Conservation (phyloP, 2,797 vertebrate species). For the Danio tinwini region DNA sequence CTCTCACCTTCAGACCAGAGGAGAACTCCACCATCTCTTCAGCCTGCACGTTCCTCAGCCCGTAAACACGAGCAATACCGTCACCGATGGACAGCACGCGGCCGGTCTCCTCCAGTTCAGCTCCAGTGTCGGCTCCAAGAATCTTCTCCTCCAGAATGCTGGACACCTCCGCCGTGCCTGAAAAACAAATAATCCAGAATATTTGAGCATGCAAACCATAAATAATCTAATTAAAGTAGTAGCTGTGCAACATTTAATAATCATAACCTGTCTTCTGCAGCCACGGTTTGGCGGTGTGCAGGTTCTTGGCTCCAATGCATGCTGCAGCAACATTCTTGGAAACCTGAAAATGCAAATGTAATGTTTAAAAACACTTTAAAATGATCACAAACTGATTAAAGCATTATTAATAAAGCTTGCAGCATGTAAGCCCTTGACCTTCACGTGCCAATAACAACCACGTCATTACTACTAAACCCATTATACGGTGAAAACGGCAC, state of each 20-base stretch:
- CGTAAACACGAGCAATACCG: slow-evolving; percentile 96
- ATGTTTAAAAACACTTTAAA: slow-evolving; percentile 75
- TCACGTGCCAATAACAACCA: slow-evolving; percentile 25
- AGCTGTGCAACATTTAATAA: too few relatives aligned
- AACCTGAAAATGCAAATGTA: slow-evolving; percentile 85
- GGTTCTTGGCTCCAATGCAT: slow-evolving; percentile 89
- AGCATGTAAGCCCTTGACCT: slow-evolving; percentile 46
- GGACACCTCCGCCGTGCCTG: slow-evolving; percentile 92
- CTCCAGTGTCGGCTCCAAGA: slow-evolving; percentile 89
- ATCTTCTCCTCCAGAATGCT: slow-evolving; percentile 97
- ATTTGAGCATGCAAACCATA: too few relatives aligned
- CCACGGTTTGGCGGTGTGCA: slow-evolving; percentile 85
- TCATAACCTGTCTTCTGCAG: slow-evolving; percentile 89
- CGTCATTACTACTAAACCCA: not conserved
- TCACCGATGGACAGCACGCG: slow-evolving; percentile 97
- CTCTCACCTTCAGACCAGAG: slow-evolving; percentile 90
- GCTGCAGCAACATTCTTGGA: slow-evolving; percentile 86
- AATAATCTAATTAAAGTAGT: not conserved
- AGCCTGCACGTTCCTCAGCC: slow-evolving; percentile 95
- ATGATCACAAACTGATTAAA: not conserved
- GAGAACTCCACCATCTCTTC: slow-evolving; percentile 99
- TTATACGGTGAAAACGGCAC: not conserved
- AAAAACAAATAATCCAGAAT: not conserved
- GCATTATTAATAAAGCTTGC: not conserved
- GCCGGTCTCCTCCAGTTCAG: slow-evolving; percentile 94